A percentile compares a stretch with the other conserved stretches of the same genome.
These are phyloP conservation scores for Caenorhabditis parvicauda DNA, from an alignment of 2,888 invertebrate species.

Conservation along the genomic window DNA sequence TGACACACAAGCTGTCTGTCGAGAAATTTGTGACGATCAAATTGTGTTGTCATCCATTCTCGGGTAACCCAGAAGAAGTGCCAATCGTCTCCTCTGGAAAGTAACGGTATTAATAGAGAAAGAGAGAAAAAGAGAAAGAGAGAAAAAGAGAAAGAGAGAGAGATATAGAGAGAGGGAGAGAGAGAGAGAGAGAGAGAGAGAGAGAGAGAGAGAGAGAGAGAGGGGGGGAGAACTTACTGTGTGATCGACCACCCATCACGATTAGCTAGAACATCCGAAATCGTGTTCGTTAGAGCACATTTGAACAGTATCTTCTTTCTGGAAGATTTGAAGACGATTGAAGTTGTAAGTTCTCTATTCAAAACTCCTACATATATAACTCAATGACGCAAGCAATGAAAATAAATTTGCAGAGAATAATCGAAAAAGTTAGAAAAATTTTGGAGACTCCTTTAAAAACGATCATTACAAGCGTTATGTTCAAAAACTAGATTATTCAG, in stretches of 20 bases:
- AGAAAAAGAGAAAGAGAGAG: no score
- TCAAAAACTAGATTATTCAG: not conserved
- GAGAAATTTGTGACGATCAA: slow-evolving; percentile 65
- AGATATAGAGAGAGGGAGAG: no score
- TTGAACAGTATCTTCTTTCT: slow-evolving; percentile 42
- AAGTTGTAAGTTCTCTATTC: no score
- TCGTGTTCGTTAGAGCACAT: slow-evolving; percentile 53
- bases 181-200: no score
- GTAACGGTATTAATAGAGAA: no score
- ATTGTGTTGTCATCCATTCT: slow-evolving; percentile 67
- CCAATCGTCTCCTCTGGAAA: slow-evolving; percentile 67
- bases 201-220: no score
- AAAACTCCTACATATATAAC: no score
- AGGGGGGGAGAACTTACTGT: slow-evolving; percentile 39
- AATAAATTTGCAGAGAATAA: slow-evolving; percentile 2
- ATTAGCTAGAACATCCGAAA: slow-evolving; percentile 50
- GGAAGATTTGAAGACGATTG: slow-evolving; percentile 9
- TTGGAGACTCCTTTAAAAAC: not conserved
- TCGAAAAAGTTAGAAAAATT: not conserved
- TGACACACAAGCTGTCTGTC: slow-evolving; percentile 70
- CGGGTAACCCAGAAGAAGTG: slow-evolving; percentile 71
- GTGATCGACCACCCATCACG: slow-evolving; percentile 53
- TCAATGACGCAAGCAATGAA: not conserved
- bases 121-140: no score
- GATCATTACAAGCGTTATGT: no score